Conservation (phyloP, 2,888 invertebrate genomes). For the Drosophila helvetica region DNA sequence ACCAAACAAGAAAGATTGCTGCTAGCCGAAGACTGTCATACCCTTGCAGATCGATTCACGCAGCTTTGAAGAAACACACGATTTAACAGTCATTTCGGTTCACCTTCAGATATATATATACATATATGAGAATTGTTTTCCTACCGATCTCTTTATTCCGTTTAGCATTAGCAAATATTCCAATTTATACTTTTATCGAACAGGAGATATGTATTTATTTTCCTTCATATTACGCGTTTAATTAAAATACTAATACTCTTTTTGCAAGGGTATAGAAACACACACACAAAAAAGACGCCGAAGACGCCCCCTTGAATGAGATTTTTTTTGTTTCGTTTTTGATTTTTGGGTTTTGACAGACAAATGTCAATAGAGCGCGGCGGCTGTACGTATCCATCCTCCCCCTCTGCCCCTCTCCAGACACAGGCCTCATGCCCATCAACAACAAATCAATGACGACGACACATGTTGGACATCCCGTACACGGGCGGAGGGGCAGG, state of each 20-base stretch:
- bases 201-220: background rate
- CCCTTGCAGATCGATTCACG: background rate
- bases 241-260: background rate
- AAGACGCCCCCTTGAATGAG: conserved; percentile 4
- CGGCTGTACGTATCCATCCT: conserved; percentile 22
- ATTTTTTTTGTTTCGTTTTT: conserved; percentile 13
- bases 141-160: no score
- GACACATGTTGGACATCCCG: conserved; percentile 79
- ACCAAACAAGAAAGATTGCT: conserved; percentile 4
- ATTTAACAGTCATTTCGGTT: no score
- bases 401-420: conserved; percentile 45
- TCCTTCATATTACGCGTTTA: background rate
- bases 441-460: conserved; percentile 79
- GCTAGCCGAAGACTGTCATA: background rate
- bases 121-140: no score
- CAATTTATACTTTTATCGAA: no score
- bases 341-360: conserved; percentile 69
- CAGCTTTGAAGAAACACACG: no score
- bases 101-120: no score
- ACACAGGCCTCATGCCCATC: conserved; percentile 58
- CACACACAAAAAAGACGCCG: conserved; percentile 2
- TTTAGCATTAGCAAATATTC: no score
- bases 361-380: conserved; percentile 69
- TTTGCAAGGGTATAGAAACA: conserved; percentile 33
- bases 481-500: conserved; percentile 9